Base-by-base conservation (phyloP, 2,797 vertebrate species). In the Menidia menidia region DNA sequence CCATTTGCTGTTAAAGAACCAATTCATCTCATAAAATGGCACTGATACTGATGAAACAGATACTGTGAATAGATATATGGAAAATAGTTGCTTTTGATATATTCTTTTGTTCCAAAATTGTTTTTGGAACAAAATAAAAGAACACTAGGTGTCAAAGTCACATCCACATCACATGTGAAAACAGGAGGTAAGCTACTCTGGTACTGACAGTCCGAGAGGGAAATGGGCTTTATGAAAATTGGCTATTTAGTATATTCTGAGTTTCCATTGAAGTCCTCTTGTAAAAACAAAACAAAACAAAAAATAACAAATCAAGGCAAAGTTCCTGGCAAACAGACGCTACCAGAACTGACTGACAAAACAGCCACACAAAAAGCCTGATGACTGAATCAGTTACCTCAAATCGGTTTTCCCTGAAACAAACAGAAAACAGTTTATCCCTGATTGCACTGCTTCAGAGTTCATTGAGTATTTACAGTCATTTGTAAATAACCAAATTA, bases 301-400 rank as follows among this genome's bases (percentile, higher is more conserved):
- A 77, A 80, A 71, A 58, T 67, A 57, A 44, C 30, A 18, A 54
- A 19, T 3, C 4, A 73, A 79, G 64, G 25, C 3, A 2, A 61
- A 33, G 54, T 25, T 25, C 66, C 68, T 66, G 73, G 82, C 77
- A 70, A 59, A 51, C 30, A 3, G 69, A 11, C 44, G 47, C 32
- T 14, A 73, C 60, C 44, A 72, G 15, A 67, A 56, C 60, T 63
- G 64, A 78, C 73, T 50, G 60, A 53, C 44, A 75, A 65, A 79
- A 77, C 55, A 58, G 54, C 33, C 6, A 39, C 33, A 52, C 53
- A 52, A 50, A 52, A 50, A 59, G 48, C 39, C 56, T 30, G 18
- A 54, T 51, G 54, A 64, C 61, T 57, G 25, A 59, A 59, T 18
- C 42, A 8, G 33, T 62, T 61, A 33, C 50, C 54, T 4, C 25